These are phyloP conservation scores for Pandemis heparana DNA, from an alignment of 2,888 invertebrate species.

Conservation along the genomic window DNA sequence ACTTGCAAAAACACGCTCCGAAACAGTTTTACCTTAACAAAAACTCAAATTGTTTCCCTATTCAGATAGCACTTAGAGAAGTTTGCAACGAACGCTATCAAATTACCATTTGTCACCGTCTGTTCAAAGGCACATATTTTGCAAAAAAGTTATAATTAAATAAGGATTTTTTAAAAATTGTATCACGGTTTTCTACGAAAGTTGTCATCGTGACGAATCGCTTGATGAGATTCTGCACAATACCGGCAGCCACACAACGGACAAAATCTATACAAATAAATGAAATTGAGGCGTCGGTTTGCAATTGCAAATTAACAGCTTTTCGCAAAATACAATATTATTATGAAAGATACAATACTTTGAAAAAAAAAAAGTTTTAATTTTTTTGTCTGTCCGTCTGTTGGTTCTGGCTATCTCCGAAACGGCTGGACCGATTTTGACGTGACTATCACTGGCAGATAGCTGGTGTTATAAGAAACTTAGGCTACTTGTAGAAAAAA, in stretches of 20 bases:
- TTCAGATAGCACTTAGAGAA: not conserved
- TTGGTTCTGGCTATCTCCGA: too few relatives aligned
- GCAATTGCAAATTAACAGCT: too few relatives aligned
- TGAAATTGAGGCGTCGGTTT: too few relatives aligned
- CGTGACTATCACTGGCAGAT: too few relatives aligned
- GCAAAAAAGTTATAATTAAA: slow-evolving; percentile 32
- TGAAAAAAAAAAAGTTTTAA: too few relatives aligned
- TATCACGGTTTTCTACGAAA: not conserved
- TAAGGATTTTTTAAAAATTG: slow-evolving; percentile 1
- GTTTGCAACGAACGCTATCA: slow-evolving; percentile 23
- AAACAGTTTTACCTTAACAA: not conserved
- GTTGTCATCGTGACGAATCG: slow-evolving; percentile 1
- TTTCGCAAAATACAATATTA: too few relatives aligned
- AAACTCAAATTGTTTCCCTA: not conserved
- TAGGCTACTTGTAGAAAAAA: too few relatives aligned
- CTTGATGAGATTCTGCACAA: not conserved
- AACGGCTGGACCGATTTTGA: too few relatives aligned
- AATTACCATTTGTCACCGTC: slow-evolving; percentile 27
- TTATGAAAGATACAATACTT: too few relatives aligned
- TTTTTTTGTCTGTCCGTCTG: too few relatives aligned
- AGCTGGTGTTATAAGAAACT: too few relatives aligned
- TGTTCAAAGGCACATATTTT: slow-evolving; percentile 4
- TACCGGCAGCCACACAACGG: not conserved
- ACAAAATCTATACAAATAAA: not conserved
- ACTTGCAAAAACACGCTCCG: too few relatives aligned